These are phyloP conservation scores for Antheraea pernyi DNA, from an alignment of 1,140 invertebrate genomes.

Conservation along the genomic window DNA sequence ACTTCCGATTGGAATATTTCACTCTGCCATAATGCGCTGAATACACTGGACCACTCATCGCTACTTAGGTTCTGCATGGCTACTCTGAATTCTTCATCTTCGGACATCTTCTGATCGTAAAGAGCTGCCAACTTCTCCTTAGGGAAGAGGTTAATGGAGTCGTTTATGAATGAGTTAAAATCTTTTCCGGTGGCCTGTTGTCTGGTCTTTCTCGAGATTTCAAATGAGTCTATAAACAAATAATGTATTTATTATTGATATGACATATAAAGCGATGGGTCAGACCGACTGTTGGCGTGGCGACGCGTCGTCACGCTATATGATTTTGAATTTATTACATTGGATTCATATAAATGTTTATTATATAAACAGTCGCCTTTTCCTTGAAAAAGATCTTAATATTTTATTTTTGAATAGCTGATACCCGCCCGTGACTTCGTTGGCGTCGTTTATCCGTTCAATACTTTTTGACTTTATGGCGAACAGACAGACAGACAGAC, in stretches of 20 bases:
- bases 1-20: conserved; percentile 54
- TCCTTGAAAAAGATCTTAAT: too few relatives aligned
- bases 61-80: conserved; percentile 56
- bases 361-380: too few relatives aligned
- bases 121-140: conserved; percentile 55
- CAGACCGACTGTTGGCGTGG: too few relatives aligned
- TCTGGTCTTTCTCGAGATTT: conserved; percentile 21
- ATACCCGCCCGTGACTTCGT: too few relatives aligned
- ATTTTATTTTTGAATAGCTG: too few relatives aligned
- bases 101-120: conserved; percentile 53
- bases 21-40: conserved; percentile 48
- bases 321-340: too few relatives aligned
- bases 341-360: too few relatives aligned
- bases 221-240: neutral
- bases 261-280: too few relatives aligned
- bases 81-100: conserved; percentile 51
- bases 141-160: conserved; percentile 48
- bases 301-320: too few relatives aligned
- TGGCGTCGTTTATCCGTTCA: too few relatives aligned
- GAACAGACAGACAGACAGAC: too few relatives aligned
- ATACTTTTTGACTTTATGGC: too few relatives aligned
- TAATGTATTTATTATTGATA: neutral
- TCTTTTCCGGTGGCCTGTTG: conserved; percentile 45
- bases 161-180: conserved; percentile 47
- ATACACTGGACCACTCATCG: conserved; percentile 50